A percentile compares a stretch with the other conserved stretches of the same genome.
phyloP scores from a whole-genome alignment of 2,113 vertebrate species.

The cat (Felis catus) region DNA sequence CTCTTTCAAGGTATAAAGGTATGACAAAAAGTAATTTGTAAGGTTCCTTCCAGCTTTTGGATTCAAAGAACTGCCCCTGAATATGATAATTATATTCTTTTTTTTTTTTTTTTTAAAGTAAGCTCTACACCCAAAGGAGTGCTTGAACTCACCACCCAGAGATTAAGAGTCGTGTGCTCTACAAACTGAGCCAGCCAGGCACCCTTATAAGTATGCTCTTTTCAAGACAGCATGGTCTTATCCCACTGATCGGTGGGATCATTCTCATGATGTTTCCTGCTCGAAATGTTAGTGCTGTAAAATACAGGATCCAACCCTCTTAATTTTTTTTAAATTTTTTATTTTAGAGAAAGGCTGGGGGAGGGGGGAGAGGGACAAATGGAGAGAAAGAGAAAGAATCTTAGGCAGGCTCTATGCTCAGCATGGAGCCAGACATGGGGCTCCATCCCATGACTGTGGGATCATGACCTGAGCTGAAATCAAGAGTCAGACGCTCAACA shows the following conservation, averaged over 20 bases:
- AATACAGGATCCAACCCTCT: background rate
- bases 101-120: background rate
- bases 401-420: no score
- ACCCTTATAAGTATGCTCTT: background rate
- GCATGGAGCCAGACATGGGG: no score
- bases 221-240: background rate
- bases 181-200: background rate
- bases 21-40: conserved; percentile 30
- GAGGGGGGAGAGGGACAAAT: no score
- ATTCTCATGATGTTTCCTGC: background rate
- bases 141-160: background rate
- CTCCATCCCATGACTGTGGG: no score
- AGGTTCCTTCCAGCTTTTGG: background rate
- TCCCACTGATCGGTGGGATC: background rate
- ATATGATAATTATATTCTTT: background rate
- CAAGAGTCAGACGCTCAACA: no score
- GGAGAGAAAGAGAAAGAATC: no score
- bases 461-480: no score
- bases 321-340: background rate
- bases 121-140: background rate
- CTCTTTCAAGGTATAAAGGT: background rate
- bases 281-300: background rate
- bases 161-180: background rate
- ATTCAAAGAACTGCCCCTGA: background rate
- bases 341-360: no score